Percentiles rank a stretch among this genome's conserved stretches.
Evolutionary conservation across 2,888 invertebrate species (phyloP).

Genomic region (Drosophila sordidapex): DNA sequence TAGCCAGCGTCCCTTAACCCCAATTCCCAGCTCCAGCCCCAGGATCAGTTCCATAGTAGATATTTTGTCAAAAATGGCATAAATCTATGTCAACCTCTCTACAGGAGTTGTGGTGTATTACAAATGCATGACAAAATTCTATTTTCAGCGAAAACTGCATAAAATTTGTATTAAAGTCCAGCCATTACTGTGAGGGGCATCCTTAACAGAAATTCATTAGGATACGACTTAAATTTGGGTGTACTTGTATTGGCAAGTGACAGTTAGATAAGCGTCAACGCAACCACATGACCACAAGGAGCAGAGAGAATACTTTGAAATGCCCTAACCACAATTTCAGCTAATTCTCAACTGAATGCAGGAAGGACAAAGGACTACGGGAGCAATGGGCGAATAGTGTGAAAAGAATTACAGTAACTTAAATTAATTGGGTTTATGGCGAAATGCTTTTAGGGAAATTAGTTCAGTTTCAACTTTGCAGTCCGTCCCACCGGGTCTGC

Average conservation of each 20-base stretch:
- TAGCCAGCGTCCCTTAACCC: constrained; percentile 44
- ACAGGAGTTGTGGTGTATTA: neutral
- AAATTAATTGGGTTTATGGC: constrained; percentile 80
- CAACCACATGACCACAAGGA: constrained; percentile 20
- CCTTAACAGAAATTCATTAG: neutral
- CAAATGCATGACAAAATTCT: neutral
- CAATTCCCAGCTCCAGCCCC: neutral
- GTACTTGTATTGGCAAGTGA: neutral
- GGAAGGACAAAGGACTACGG: neutral
- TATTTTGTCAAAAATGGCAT: neutral
- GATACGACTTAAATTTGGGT: neutral
- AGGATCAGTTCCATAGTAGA: neutral
- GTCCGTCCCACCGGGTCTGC: neutral
- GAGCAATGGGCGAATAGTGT: constrained; percentile 45
- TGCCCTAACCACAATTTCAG: constrained; percentile 59
- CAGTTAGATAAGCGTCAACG: constrained; percentile 10
- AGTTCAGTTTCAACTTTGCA: constrained; percentile 67
- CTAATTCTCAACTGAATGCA: constrained; percentile 47
- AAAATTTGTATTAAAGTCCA: neutral
- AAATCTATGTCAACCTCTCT: neutral
- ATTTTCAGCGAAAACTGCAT: neutral
- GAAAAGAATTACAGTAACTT: constrained; percentile 71
- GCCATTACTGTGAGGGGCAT: neutral
- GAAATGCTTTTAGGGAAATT: constrained; percentile 78
- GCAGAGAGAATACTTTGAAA: constrained; percentile 35